phyloP scores from a whole-genome alignment of 92 coral and sea anemone species.

The Metridium senile region DNA sequence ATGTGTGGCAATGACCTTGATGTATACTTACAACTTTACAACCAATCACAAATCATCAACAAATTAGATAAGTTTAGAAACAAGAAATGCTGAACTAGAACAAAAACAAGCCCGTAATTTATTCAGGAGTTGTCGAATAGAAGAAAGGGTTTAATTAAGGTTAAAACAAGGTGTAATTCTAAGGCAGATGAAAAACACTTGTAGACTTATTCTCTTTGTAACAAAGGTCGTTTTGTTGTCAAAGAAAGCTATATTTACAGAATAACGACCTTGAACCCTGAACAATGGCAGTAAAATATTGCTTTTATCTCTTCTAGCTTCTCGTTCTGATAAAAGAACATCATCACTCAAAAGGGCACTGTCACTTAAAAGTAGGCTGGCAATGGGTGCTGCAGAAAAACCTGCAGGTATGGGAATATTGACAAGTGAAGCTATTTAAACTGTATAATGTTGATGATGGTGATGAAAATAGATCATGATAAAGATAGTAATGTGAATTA shows the following conservation, averaged over 20 bases:
- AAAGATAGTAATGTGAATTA: too few relatives aligned
- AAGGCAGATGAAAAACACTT: not conserved
- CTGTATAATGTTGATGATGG: too few relatives aligned
- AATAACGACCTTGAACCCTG: not conserved
- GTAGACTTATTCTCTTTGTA: not conserved
- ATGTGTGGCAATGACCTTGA: conserved; percentile 4
- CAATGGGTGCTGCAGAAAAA: conserved; percentile 60
- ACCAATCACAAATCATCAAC: not conserved
- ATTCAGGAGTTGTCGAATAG: not conserved
- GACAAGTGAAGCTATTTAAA: too few relatives aligned
- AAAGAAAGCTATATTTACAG: not conserved
- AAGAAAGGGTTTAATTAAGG: not conserved
- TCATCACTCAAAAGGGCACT: conserved; percentile 76
- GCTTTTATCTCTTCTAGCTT: conserved; percentile 32
- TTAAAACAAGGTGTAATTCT: not conserved
- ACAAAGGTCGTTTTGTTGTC: not conserved
- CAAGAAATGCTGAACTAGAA: not conserved
- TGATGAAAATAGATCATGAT: too few relatives aligned
- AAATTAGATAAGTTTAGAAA: not conserved
- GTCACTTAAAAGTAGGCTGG: conserved; percentile 63
- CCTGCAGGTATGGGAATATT: conserved; percentile 55
- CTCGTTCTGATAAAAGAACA: conserved; percentile 59
- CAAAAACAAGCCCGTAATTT: not conserved
- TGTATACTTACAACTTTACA: not conserved
- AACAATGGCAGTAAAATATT: not conserved